Percentiles rank a stretch among this genome's conserved stretches.
phyloP scores from a whole-genome alignment of 2,113 vertebrate species.

The Sceloporus tristichus region DNA sequence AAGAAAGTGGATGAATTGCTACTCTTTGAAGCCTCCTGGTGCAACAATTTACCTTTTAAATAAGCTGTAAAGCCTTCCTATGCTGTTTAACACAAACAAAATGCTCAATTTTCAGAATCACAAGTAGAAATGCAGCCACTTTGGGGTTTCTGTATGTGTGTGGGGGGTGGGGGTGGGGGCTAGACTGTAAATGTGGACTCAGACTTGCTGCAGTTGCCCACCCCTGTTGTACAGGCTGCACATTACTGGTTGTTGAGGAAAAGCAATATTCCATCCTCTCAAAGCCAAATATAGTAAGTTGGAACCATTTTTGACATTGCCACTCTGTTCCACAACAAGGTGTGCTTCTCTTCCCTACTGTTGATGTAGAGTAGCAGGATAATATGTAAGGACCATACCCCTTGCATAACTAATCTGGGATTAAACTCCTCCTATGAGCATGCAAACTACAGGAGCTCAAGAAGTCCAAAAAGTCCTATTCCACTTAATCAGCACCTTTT shows the following conservation, averaged over 20 bases:
- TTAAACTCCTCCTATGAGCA: not conserved
- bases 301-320: not conserved
- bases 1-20: too few species aligned
- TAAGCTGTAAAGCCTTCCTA: too few species aligned
- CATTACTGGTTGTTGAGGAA: rapidly evolving
- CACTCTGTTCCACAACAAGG: not conserved
- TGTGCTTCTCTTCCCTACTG: not conserved
- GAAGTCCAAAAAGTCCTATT: not conserved
- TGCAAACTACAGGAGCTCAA: not conserved
- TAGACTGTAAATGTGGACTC: too few species aligned
- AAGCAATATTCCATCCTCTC: not conserved
- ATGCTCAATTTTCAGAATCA: too few species aligned
- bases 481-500: not conserved
- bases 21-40: too few species aligned
- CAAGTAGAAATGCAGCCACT: too few species aligned
- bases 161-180: too few species aligned
- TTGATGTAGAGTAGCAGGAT: not conserved
- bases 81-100: too few species aligned
- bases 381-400: not conserved
- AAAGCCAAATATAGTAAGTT: not conserved
- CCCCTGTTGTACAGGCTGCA: too few species aligned
- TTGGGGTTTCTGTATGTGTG: too few species aligned
- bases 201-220: too few species aligned
- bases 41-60: too few species aligned
- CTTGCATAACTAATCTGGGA: not conserved